phyloP scores from a whole-genome alignment of 2,113 vertebrate genomes.

The Ceyx margarethae region DNA sequence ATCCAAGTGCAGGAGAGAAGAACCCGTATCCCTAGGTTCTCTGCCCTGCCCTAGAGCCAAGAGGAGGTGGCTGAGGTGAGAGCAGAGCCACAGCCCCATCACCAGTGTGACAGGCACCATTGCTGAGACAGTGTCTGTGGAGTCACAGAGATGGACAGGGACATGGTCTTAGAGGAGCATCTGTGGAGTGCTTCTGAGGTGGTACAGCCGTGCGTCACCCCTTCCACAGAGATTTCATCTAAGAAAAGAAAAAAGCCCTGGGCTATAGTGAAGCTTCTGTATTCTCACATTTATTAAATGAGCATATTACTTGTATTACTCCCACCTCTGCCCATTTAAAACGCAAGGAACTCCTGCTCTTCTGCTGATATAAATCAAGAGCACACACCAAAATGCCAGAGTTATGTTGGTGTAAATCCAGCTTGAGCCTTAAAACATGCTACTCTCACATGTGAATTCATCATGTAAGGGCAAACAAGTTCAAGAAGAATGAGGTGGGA shows the following conservation, averaged over 20 bases:
- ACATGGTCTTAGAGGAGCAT: background rate
- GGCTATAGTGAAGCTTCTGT: background rate
- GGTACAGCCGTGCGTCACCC: accelerated
- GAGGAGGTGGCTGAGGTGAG: accelerated
- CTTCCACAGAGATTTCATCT: background rate
- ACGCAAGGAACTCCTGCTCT: background rate
- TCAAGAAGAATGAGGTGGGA: background rate
- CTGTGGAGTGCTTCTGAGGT: accelerated
- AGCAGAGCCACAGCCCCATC: accelerated
- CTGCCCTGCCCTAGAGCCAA: background rate
- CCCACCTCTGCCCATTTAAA: background rate
- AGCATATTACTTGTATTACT: background rate
- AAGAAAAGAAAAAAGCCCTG: accelerated
- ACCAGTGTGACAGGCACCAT: accelerated
- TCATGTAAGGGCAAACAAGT: accelerated
- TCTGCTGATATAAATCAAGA: background rate
- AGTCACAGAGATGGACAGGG: background rate
- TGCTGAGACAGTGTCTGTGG: accelerated
- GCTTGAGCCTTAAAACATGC: background rate
- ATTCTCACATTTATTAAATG: background rate
- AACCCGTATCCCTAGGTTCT: accelerated
- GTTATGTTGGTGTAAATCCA: background rate
- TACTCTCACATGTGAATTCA: background rate
- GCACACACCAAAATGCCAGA: background rate
- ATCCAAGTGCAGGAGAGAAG: background rate